phyloP scores from a whole-genome alignment of 2,113 vertebrate species.

The Myodes glareolus region DNA sequence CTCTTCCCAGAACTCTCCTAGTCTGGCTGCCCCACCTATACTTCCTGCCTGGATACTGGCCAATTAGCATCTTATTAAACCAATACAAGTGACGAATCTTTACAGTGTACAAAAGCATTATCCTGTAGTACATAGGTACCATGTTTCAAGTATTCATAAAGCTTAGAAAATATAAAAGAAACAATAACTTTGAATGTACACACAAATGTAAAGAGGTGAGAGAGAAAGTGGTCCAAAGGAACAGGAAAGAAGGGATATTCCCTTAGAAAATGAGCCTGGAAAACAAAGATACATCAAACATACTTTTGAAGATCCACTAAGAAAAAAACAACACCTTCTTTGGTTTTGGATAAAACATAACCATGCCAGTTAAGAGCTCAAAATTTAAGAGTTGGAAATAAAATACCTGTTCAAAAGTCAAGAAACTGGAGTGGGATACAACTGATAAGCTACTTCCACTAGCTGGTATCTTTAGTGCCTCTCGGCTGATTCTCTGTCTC shows the following conservation, averaged over 20 bases:
- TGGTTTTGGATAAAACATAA: constrained; percentile 28
- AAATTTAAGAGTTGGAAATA: constrained; percentile 44
- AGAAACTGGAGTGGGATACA: constrained; percentile 15
- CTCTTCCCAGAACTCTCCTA: too few relatives aligned
- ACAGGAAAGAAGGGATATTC: background rate
- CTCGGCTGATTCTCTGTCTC: constrained; percentile 74
- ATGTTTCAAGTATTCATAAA: constrained; percentile 47
- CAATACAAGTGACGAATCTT: too few relatives aligned
- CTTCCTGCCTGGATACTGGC: too few relatives aligned
- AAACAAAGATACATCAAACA: constrained; percentile 13
- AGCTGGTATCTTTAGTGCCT: constrained; percentile 74
- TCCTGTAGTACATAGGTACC: background rate
- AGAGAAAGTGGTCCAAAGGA: background rate
- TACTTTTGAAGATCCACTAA: constrained; percentile 37
- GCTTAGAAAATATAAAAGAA: constrained; percentile 54
- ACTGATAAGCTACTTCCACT: constrained; percentile 72
- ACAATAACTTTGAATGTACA: constrained; percentile 35
- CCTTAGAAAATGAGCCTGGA: constrained; percentile 19
- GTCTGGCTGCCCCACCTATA: too few relatives aligned
- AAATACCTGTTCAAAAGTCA: constrained; percentile 27
- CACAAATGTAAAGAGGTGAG: background rate
- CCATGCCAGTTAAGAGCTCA: background rate
- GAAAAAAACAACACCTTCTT: constrained; percentile 36
- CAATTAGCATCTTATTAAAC: too few relatives aligned
- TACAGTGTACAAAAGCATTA: too few relatives aligned